Evolutionary conservation across 2,797 vertebrate genomes (phyloP).

Genomic region (Florisuga fusca): DNA sequence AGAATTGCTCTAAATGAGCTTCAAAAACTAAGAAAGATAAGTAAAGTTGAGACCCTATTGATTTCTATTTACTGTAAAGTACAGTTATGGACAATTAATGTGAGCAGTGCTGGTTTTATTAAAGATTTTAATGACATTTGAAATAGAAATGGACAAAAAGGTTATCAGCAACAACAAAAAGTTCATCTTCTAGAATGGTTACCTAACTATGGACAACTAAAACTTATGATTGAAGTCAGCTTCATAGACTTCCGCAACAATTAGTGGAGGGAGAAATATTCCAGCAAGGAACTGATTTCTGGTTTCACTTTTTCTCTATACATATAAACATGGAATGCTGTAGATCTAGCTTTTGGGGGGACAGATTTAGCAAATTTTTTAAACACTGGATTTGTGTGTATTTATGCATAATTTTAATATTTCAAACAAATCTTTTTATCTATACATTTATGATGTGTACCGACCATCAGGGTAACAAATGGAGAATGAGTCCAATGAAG

Average conservation of each 20-base stretch:
- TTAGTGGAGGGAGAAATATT: background rate
- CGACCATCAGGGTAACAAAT: background rate
- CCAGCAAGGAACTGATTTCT: background rate
- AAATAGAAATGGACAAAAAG: background rate
- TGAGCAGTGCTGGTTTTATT: background rate
- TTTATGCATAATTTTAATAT: background rate
- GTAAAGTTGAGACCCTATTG: rapidly evolving
- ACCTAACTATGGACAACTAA: background rate
- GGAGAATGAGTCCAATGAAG: background rate
- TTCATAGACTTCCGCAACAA: background rate
- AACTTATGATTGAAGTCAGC: background rate
- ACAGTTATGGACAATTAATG: background rate
- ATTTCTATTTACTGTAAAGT: background rate
- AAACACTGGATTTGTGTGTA: background rate
- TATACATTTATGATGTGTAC: background rate
- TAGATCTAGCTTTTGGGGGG: background rate
- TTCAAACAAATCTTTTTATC: background rate
- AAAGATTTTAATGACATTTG: background rate
- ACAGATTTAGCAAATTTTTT: background rate
- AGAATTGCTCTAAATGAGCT: background rate
- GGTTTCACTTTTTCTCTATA: background rate
- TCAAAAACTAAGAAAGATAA: background rate
- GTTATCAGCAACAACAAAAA: background rate
- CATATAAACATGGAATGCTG: background rate
- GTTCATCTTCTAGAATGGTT: background rate